Evolutionary conservation across 2,888 invertebrate genomes (phyloP), one percentile per base, ranked within the genome.

Genomic region (Xestia xanthographa): DNA sequence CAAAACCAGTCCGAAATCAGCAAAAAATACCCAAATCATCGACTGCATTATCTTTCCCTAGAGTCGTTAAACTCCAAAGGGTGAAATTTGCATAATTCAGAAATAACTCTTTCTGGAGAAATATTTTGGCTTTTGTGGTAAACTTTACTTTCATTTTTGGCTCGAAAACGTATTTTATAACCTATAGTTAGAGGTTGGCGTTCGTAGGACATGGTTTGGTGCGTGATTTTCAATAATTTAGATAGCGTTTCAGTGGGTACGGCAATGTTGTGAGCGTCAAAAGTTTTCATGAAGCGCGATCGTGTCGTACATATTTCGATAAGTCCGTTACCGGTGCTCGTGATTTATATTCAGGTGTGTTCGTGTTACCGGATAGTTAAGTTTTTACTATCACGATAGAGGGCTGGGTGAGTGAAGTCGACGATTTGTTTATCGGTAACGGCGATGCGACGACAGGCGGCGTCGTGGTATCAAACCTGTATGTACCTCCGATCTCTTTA

Each of bases 281-380:
- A 90, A 91, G 87, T 87, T 92, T 92, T 91, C 92, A 92, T 92
- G 92, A 93, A 92, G 81, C 87, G 84, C 91, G 92, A 94, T 94
- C 92, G 93, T 95, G 95, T 95, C 89, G 91, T 94, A 95, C 95
- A 95, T 92, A 92, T 92, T 92, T 94, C 92, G 94, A 95, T 95
- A 95, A 94, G 92, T 94, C 92, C 89, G 89, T 91, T 94, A 93
- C 92, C 87, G 90, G 92, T 93, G 91, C 90, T 93, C 90, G 93
- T 95, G 94, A 95, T 96, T 95, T 96, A 95, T 93, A 94, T 94
- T 92, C 92, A 94, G 93, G 94, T 94, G 93, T 92, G 92, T 94
- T 94, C 95, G 93, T 96, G 96, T 95, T 92, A 91, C 93, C 92
- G 92, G 95, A 96, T 95, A 95, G 95, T 96, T 95, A 95, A 95